Conservation (phyloP, 2,113 vertebrate species). For the Malurus melanocephalus region DNA sequence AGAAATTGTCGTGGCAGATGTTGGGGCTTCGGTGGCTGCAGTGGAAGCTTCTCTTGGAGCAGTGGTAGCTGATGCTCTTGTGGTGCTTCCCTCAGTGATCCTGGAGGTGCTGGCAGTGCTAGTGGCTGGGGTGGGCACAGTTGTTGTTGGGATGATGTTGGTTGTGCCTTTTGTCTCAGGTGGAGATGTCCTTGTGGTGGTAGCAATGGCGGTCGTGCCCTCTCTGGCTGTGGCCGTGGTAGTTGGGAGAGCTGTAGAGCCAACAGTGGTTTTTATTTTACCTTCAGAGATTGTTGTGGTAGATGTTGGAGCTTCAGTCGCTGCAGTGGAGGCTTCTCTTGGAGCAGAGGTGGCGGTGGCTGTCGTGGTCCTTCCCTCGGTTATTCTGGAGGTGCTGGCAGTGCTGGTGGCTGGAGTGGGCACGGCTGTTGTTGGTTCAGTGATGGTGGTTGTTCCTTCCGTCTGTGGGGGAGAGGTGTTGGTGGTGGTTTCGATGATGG, state of each 20-base stretch:
- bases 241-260: fast-evolving
- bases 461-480: not conserved
- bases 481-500: not conserved
- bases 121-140: too few species aligned
- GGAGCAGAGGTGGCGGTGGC: too few species aligned
- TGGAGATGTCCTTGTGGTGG: not conserved
- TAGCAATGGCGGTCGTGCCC: fast-evolving
- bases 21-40: too few species aligned
- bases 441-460: not conserved
- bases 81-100: fast-evolving
- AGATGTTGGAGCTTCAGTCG: too few species aligned
- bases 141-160: too few species aligned
- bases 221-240: fast-evolving
- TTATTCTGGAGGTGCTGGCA: not conserved
- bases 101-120: not conserved
- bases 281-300: too few species aligned
- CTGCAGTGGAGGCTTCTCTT: too few species aligned
- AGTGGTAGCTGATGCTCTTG: too few species aligned
- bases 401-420: not conserved
- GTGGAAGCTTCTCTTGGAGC: too few species aligned
- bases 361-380: too few species aligned
- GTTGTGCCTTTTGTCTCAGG: not conserved
- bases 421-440: fast-evolving
- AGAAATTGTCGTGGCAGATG: too few species aligned
- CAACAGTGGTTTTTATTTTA: not conserved